Percentiles rank a stretch among this genome's conserved stretches.
Conservation (phyloP, 2,888 invertebrate genomes). For the Chloroclysta siterata region DNA sequence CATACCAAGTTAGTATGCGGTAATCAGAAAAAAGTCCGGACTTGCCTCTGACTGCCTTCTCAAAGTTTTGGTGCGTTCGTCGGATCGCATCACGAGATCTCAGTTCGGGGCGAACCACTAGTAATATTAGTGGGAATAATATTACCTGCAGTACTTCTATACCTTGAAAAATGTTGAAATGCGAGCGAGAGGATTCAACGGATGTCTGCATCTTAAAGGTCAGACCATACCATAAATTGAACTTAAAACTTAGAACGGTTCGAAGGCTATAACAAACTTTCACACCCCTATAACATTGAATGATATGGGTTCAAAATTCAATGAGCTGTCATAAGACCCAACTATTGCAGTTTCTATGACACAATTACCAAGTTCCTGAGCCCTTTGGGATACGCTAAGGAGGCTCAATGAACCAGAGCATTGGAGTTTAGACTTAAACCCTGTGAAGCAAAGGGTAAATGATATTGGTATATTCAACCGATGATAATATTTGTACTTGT, state of each 20-base stretch:
- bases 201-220: too few species aligned
- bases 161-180: too few species aligned
- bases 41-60: too few species aligned
- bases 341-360: conserved; percentile 30
- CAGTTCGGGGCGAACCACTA: too few species aligned
- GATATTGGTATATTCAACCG: conserved; percentile 20
- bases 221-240: not conserved
- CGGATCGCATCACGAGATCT: too few species aligned
- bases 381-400: conserved; percentile 27
- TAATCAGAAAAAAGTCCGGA: too few species aligned
- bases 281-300: conserved; percentile 23
- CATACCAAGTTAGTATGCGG: too few species aligned
- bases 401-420: conserved; percentile 25
- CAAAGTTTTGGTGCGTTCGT: too few species aligned
- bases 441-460: conserved; percentile 21
- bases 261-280: conserved; percentile 10
- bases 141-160: too few species aligned
- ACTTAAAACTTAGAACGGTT: conserved; percentile 3
- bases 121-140: too few species aligned
- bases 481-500: conserved; percentile 11
- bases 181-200: too few species aligned
- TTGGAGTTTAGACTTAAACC: conserved; percentile 21
- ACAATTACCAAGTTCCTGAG: conserved; percentile 27
- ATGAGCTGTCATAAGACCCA: conserved; percentile 28
- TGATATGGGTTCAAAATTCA: conserved; percentile 33